A percentile compares a stretch with the other conserved stretches of the same genome.
Evolutionary conservation across 2,888 invertebrate species (phyloP).

Genomic region (Patella pellucida): DNA sequence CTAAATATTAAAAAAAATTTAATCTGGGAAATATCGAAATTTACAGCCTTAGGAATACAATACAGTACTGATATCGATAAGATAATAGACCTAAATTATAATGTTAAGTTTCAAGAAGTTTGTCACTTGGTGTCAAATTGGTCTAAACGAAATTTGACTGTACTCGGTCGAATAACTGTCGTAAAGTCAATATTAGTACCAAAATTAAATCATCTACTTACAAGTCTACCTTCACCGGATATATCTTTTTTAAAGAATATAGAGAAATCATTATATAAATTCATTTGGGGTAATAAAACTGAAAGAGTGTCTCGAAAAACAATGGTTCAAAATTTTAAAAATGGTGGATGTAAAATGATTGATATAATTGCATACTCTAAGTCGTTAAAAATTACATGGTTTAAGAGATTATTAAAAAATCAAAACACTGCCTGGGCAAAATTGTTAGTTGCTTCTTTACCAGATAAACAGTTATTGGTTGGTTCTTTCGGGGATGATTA

Average conservation of each 20-base stretch:
- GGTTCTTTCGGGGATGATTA: constrained; percentile 1
- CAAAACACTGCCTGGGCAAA: background rate
- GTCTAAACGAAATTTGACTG: constrained; percentile 5
- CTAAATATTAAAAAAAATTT: no score
- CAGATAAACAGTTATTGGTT: background rate
- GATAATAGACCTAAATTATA: background rate
- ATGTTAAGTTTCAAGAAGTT: background rate
- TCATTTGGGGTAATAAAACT: background rate
- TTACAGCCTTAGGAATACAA: background rate
- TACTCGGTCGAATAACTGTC: background rate
- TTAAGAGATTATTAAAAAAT: background rate
- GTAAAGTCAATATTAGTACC: constrained; percentile 1
- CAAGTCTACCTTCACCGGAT: background rate
- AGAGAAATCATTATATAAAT: background rate
- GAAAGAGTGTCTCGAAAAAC: background rate
- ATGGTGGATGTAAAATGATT: background rate
- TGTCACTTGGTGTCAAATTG: background rate
- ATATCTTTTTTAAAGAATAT: background rate
- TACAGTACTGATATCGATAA: background rate
- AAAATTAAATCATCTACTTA: background rate
- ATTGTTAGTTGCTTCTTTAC: background rate
- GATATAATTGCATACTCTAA: background rate
- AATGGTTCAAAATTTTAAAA: background rate
- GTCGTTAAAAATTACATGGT: background rate
- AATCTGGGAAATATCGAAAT: background rate